Evolutionary conservation across 2,113 vertebrate genomes (phyloP), one percentile per base, ranked within the genome.

Genomic region (Electrona antarctica): DNA sequence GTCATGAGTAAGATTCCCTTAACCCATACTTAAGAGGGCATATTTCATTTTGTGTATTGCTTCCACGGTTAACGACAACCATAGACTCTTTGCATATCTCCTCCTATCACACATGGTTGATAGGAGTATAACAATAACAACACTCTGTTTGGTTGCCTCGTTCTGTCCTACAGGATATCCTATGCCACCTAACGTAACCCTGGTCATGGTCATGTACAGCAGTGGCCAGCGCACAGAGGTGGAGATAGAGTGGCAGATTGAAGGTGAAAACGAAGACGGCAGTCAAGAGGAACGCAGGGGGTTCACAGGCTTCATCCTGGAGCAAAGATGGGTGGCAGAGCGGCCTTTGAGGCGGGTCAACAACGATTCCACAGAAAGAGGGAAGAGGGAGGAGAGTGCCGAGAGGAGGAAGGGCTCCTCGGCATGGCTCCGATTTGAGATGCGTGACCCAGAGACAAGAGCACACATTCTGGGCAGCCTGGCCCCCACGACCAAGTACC

Each of bases 181-280:
- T 0, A 91, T 92, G 50, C 95, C 96, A 0, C 96, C 95, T 50
- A 97, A 97, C 0, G 94, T 94, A 28, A 95, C 94, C 64, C 94
- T 98, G 82, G 91, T 91, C 87, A 94, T 69, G 71, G 87, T 88
- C 7, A 81, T 89, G 69, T 94, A 94, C 75, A 96, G 91, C 64
- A 92, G 88, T 7, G 91, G 81, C 2, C 88, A 91, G 0, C 90
- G 93, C 29, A 94, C 89, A 0, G 94, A 97, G 85, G 96, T 97
- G 85, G 92, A 94, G 66, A 64, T 98, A 81, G 93, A 95, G 51
- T 96, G 96, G 96, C 76, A 86, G 60, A 85, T 92, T 0, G 60
- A 90, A 7, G 90, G 87, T 0, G 89, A 95, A 72, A n/a, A n/a
- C 66, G 68, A 51, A 7, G 80, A 51, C 15, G 68, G 29, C 15